Base-by-base conservation (phyloP, 2,113 vertebrate genomes). In the Hucho hucho region DNA sequence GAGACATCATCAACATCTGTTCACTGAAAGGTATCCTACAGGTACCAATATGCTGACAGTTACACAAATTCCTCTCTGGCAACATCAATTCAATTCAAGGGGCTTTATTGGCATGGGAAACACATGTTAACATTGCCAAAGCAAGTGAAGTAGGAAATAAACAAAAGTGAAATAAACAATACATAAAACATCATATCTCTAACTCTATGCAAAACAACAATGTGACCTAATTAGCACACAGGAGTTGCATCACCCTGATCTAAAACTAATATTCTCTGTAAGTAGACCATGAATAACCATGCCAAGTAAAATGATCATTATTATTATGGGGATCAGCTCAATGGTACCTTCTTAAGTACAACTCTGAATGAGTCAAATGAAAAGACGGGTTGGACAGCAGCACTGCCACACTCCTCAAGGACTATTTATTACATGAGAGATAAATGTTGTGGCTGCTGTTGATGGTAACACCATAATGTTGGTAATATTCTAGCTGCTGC, bases 31-130 rank as follows among this genome's bases (percentile, higher is more conserved):
- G 32, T 16, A 53, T 53, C 49, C 49, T 49, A 70, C 7, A 83
- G 14, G 79, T 70, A 43, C 25, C 13, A 43, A 82, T 86, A 73
- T 0, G 78, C 58, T 43, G 3, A 14, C 13, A 53, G 59, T 75
- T 76, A 58, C 74, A 74, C 63, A 75, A 76, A 24, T 77, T 29
- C 37, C 28, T 63, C 6, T 7, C n/a, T 37, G 7, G 11, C 20
- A 81, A 58, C 28, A 67, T 72, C 22, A 68, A 32, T 32, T 32
- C 32, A 32, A 1, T 32, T 32, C 32, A 32, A 32, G 32, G 32
- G 32, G 32, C 32, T 32, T 32, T 32, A 32, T 32, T 32, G 32
- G 32, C 32, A 32, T 32, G 32, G 32, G 6, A 6, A 6, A 32
- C 32, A 32, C 6, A 32, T 32, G 32, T 32, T 32, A 32, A 32